phyloP scores from a whole-genome alignment of 2,797 vertebrate species.

The Rhinichthys osculus region DNA sequence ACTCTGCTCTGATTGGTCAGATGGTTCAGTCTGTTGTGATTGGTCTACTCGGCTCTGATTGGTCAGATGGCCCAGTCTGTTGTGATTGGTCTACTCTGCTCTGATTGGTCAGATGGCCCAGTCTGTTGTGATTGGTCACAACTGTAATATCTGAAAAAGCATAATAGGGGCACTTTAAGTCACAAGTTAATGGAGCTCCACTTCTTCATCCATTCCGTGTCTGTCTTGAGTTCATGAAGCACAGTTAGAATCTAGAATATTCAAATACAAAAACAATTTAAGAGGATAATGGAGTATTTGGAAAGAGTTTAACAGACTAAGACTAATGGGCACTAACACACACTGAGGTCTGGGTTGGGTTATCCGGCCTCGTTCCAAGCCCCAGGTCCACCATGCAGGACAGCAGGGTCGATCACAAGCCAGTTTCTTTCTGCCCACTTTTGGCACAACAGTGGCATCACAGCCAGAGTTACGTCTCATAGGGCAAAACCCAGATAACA shows the following conservation, averaged over 20 bases:
- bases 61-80: no score
- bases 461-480: slow-evolving; percentile 69
- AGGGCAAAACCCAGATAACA: slow-evolving; percentile 57
- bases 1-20: no score
- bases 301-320: neutral
- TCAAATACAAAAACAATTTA: neutral
- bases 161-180: neutral
- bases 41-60: no score
- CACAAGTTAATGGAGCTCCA: neutral
- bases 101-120: no score
- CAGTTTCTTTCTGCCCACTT: slow-evolving; percentile 69
- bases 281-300: neutral
- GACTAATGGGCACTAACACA: neutral
- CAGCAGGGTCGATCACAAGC: slow-evolving; percentile 66
- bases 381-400: slow-evolving; percentile 65
- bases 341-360: slow-evolving; percentile 10
- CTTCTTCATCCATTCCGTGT: slow-evolving; percentile 6
- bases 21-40: no score
- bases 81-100: no score
- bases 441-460: slow-evolving; percentile 68
- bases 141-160: neutral
- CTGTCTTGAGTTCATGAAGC: neutral
- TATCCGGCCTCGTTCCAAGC: slow-evolving; percentile 75
- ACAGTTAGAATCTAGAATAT: neutral
- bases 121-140: no score